Percentiles rank a stretch among this genome's conserved stretches.
These are phyloP conservation scores for Diachrysia chrysitis DNA, from an alignment of 2,888 invertebrate genomes.

Conservation along the genomic window DNA sequence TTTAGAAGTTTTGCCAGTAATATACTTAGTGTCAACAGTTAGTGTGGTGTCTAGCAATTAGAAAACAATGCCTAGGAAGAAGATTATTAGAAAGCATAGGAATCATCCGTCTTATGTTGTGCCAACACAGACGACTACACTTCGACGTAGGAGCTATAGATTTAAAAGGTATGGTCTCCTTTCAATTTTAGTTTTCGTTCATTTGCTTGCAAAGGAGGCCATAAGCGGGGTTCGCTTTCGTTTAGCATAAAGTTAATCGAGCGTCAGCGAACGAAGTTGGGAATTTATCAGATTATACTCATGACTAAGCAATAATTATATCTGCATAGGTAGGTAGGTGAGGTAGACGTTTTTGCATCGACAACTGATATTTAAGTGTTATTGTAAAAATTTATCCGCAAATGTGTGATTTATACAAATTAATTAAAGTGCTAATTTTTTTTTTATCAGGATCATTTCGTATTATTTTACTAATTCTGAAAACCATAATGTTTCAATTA, in stretches of 20 bases:
- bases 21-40: slow-evolving; percentile 27
- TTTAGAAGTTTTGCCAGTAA: slow-evolving; percentile 41
- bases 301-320: background rate
- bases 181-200: background rate
- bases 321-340: background rate
- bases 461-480: background rate
- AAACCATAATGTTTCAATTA: slow-evolving; percentile 1
- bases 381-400: background rate
- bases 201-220: slow-evolving; percentile 7
- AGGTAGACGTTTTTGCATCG: background rate
- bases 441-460: too few species aligned
- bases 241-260: background rate
- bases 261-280: background rate
- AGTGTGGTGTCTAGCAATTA: slow-evolving; percentile 16
- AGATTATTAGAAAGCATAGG: slow-evolving; percentile 48
- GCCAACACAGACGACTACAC: slow-evolving; percentile 53
- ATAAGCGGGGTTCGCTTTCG: background rate
- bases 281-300: background rate
- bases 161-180: slow-evolving; percentile 58
- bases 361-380: background rate
- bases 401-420: background rate
- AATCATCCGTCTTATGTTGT: slow-evolving; percentile 57
- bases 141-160: slow-evolving; percentile 62
- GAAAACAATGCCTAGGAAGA: slow-evolving; percentile 56
- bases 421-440: too few species aligned